These are phyloP conservation scores for Ornithoptera priamus DNA, from an alignment of 2,888 invertebrate species.

Conservation along the genomic window DNA sequence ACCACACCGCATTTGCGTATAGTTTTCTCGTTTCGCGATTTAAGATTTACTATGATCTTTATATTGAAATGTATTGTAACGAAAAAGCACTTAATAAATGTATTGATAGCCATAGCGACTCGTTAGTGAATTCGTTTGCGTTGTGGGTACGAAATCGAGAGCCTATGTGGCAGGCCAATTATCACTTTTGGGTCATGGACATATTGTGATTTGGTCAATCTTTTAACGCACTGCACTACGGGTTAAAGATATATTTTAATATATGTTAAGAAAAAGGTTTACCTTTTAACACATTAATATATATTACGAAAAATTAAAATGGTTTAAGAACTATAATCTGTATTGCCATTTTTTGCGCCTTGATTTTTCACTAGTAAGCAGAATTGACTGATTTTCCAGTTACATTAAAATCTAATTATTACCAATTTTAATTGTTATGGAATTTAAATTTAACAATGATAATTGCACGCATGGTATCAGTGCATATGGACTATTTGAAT, in stretches of 20 bases:
- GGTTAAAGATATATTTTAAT: background rate
- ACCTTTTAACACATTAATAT: background rate
- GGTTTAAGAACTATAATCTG: background rate
- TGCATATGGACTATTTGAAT: too few species aligned
- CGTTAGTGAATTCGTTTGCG: conserved; percentile 16
- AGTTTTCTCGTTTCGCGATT: background rate
- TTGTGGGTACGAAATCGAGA: conserved; percentile 10
- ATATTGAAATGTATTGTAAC: background rate
- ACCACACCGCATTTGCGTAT: background rate
- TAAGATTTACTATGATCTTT: background rate
- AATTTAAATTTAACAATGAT: too few species aligned
- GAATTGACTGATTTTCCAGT: too few species aligned
- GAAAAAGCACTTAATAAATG: background rate
- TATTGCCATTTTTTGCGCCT: background rate
- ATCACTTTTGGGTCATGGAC: conserved; percentile 22
- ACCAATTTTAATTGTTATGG: too few species aligned
- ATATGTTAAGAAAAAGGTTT: too few species aligned
- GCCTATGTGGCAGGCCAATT: conserved; percentile 15
- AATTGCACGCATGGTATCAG: too few species aligned
- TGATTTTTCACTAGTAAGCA: too few species aligned
- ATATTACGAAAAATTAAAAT: background rate
- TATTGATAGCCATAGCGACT: conserved; percentile 2
- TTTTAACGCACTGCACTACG: background rate
- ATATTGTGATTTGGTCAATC: conserved; percentile 6
- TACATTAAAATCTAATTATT: too few species aligned